These are phyloP conservation scores for Stigmatopora argus DNA, from an alignment of 2,113 vertebrate species.

Conservation along the genomic window DNA sequence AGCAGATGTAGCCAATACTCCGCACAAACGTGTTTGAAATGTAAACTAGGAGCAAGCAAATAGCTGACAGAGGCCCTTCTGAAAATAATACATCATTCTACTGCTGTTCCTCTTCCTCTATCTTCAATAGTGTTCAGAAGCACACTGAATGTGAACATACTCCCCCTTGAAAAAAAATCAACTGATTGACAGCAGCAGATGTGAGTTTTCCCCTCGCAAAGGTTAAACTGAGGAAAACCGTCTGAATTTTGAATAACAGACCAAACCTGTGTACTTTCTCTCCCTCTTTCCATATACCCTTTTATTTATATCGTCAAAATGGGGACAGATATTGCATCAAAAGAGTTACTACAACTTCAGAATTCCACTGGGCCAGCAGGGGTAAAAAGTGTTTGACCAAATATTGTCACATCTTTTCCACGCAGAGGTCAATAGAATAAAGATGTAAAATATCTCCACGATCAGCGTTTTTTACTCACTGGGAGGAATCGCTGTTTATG, in stretches of 20 bases:
- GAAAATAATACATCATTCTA: constrained; percentile 34
- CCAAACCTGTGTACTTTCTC: background rate
- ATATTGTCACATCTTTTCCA: background rate
- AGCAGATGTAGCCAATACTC: constrained; percentile 36
- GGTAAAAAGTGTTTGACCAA: background rate
- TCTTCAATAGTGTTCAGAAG: constrained; percentile 12
- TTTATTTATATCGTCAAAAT: background rate
- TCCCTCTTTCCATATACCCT: background rate
- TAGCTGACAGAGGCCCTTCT: constrained; percentile 47
- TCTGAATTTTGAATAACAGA: background rate
- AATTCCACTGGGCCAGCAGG: background rate
- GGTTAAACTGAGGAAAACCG: background rate
- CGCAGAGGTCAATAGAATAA: background rate
- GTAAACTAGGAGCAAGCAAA: constrained; percentile 23
- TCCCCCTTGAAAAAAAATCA: background rate
- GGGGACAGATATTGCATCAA: background rate
- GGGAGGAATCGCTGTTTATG: too few relatives aligned
- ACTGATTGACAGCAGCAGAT: constrained; percentile 8
- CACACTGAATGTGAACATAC: constrained; percentile 6
- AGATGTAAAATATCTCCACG: background rate
- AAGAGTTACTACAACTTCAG: background rate
- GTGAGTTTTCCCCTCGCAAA: background rate
- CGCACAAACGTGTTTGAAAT: constrained; percentile 26
- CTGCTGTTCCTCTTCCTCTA: constrained; percentile 6
- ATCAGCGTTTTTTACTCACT: background rate